A percentile compares a stretch with the other conserved stretches of the same genome.
These are phyloP conservation scores for Coreoperca whiteheadi DNA, from an alignment of 2,113 vertebrate genomes.

Conservation along the genomic window DNA sequence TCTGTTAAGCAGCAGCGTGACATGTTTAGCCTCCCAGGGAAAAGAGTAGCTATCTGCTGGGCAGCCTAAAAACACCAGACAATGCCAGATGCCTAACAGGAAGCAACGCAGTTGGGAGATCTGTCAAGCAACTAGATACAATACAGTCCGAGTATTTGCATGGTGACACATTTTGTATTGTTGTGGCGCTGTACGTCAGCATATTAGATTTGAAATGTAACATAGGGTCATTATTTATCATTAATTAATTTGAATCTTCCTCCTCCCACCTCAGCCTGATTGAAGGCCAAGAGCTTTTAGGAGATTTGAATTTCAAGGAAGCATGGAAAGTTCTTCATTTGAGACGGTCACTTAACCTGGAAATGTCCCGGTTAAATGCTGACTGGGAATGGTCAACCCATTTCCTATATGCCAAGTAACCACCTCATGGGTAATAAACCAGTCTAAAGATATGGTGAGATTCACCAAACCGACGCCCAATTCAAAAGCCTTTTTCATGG, in stretches of 20 bases:
- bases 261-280: neutral
- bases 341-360: neutral
- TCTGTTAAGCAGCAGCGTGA: slow-evolving; percentile 3
- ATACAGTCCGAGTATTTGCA: neutral
- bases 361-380: slow-evolving; percentile 4
- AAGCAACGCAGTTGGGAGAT: slow-evolving; percentile 4
- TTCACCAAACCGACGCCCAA: slow-evolving; percentile 40
- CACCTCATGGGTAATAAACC: slow-evolving; percentile 39
- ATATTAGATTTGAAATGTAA: neutral
- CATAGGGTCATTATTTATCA: neutral
- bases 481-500: slow-evolving; percentile 48
- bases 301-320: neutral
- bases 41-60: slow-evolving; percentile 6
- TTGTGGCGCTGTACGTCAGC: neutral
- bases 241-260: neutral
- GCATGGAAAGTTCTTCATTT: neutral
- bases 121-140: neutral
- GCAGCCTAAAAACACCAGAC: slow-evolving; percentile 1
- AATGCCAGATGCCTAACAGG: slow-evolving; percentile 17
- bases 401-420: slow-evolving; percentile 30
- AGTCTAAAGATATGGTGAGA: slow-evolving; percentile 34
- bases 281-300: neutral
- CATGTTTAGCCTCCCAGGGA: slow-evolving; percentile 1
- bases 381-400: neutral
- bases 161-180: neutral